Conservation (phyloP, 2,888 invertebrate genomes). For the Lasioglossum morio region DNA sequence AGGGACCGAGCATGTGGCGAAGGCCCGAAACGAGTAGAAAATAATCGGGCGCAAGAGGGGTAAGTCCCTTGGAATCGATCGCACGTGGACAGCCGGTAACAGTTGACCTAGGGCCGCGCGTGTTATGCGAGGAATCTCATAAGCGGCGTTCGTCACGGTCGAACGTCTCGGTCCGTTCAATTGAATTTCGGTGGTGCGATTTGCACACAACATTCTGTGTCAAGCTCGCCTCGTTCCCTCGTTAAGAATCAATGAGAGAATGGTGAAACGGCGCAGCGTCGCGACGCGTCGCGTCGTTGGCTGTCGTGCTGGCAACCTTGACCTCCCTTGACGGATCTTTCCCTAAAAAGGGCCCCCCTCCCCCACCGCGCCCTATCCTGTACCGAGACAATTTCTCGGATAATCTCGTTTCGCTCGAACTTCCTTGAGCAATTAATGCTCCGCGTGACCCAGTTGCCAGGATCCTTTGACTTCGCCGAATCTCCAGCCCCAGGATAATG, state of each 20-base stretch:
- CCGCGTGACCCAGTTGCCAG: constrained; percentile 13
- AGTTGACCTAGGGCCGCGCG: constrained; percentile 61
- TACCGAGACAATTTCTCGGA: constrained; percentile 30
- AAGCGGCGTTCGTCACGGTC: constrained; percentile 61
- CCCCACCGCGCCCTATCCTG: background rate
- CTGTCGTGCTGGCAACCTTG: constrained; percentile 56
- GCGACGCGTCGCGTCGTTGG: background rate
- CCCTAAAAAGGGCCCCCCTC: constrained; percentile 38
- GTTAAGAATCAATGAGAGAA: constrained; percentile 73
- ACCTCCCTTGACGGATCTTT: constrained; percentile 44
- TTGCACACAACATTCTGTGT: constrained; percentile 68
- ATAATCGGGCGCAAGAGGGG: background rate
- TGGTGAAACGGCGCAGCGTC: constrained; percentile 33
- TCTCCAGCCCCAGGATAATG: background rate
- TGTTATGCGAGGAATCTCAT: constrained; percentile 69
- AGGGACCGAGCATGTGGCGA: background rate
- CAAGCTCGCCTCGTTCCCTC: constrained; percentile 57
- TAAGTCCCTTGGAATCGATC: constrained; percentile 54
- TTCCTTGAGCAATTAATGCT: constrained; percentile 27
- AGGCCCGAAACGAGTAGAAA: background rate
- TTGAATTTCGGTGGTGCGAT: constrained; percentile 54
- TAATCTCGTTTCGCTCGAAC: constrained; percentile 13
- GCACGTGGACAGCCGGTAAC: constrained; percentile 51
- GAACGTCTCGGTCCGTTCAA: constrained; percentile 56
- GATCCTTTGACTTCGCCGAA: too few species aligned